Evolutionary conservation across 2,113 vertebrate genomes (phyloP).

Genomic region (Pitta sordida): DNA sequence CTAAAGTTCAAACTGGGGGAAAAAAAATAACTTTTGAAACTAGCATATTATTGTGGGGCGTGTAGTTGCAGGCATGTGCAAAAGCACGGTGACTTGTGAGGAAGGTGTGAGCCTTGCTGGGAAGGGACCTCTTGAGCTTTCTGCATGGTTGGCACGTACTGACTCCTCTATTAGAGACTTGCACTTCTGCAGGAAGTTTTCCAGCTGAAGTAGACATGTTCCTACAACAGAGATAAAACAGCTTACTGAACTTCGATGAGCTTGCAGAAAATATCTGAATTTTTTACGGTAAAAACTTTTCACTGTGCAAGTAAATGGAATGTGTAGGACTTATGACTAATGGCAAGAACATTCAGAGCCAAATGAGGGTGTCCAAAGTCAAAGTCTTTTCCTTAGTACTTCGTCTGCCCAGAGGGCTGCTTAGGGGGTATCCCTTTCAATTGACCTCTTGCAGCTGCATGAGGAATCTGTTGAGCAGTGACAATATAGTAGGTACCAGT

Average conservation of each 20-base stretch:
- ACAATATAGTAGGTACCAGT: not conserved
- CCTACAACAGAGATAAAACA: not conserved
- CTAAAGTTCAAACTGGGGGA: not conserved
- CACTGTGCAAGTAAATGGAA: not conserved
- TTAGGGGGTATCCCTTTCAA: not conserved
- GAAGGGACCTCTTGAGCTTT: not conserved
- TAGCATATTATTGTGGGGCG: not conserved
- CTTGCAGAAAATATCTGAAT: not conserved
- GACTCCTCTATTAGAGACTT: not conserved
- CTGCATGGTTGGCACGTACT: not conserved
- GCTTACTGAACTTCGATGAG: not conserved
- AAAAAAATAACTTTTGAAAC: not conserved
- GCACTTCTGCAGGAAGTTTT: constrained; percentile 1
- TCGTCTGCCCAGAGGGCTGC: not conserved
- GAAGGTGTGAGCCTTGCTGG: not conserved
- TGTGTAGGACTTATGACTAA: not conserved
- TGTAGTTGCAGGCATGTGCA: constrained; percentile 21
- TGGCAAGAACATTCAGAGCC: not conserved
- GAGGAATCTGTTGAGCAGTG: not conserved
- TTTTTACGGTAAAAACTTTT: not conserved
- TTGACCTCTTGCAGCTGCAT: not conserved
- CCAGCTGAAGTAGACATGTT: not conserved
- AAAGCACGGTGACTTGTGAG: not conserved
- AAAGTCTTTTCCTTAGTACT: not conserved
- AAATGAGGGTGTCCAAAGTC: not conserved